Evolutionary conservation across 2,888 invertebrate species (phyloP).

Genomic region (Acanthosoma haemorrhoidale): DNA sequence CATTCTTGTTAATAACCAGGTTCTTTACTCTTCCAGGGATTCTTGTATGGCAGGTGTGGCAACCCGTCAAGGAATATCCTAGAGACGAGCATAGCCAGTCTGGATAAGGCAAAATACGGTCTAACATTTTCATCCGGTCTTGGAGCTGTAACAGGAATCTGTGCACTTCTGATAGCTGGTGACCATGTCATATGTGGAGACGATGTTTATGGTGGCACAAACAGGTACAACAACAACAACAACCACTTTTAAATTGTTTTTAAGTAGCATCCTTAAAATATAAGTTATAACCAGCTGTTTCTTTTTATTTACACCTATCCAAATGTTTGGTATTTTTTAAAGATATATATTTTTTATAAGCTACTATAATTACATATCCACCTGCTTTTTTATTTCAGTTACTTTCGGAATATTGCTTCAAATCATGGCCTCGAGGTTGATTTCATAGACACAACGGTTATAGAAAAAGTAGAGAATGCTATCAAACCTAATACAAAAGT

Average conservation of each 20-base stretch:
- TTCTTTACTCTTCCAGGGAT: constrained; percentile 8
- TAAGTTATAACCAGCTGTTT: too few relatives aligned
- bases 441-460: constrained; percentile 71
- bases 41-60: constrained; percentile 65
- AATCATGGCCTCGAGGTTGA: constrained; percentile 67
- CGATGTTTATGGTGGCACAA: constrained; percentile 93
- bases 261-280: too few relatives aligned
- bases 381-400: not conserved
- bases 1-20: not conserved
- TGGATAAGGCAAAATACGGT: constrained; percentile 84
- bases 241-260: not conserved
- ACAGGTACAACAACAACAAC: constrained; percentile 50
- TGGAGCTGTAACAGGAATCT: constrained; percentile 68
- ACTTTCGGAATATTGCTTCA: constrained; percentile 53
- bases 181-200: constrained; percentile 88
- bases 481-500: constrained; percentile 83
- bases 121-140: constrained; percentile 84
- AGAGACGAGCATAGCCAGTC: constrained; percentile 80
- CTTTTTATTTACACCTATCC: too few relatives aligned
- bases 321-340: not conserved
- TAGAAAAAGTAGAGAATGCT: constrained; percentile 59
- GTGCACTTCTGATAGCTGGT: constrained; percentile 65
- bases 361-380: not conserved
- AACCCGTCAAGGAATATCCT: constrained; percentile 88
- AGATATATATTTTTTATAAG: not conserved